Evolutionary conservation across 2,113 vertebrate genomes (phyloP), one percentile per base, ranked within the genome.

Genomic region (Stigmatopora argus): DNA sequence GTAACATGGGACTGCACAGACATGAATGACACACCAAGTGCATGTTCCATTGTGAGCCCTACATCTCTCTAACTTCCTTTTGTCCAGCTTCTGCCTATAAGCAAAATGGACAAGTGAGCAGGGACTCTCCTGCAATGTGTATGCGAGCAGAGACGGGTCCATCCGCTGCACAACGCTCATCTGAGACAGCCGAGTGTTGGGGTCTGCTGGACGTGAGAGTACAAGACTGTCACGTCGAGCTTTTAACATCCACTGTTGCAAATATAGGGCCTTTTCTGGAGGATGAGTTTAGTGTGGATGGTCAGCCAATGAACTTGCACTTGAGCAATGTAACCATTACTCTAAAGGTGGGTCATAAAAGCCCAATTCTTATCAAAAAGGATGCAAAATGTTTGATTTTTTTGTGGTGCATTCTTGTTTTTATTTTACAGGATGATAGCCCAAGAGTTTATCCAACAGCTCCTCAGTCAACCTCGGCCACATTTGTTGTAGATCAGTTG

Each of bases 251-350:
- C 23, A 94, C 90, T 12, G 84, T 97, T 19, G 82, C 91, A 44
- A 91, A 88, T 65, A 89, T 99, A 1, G 96, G 93, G 0, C 94
- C 94, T 38, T 99, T 98, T 75, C 89, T 98, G 2, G 96, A 98
- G 77, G 96, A 99, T 18, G 97, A 99, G 69, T 83, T 94, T 65
- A 85, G 91, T 18, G 90, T 91, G 0, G 93, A 95, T 11, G 87
- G 94, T 18, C 91, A 94, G 73, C 96, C 96, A 8, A 91, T 98
- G 91, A 92, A 90, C 78, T 84, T 99, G 61, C 90, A 92, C 73
- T 75, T 98, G 62, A 85, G 90, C 68, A 89, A 94, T 72, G 79
- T 92, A 79, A 92, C 84, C 51, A 66, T 98, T 75, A 96, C 91
- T 0, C 69, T 99, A 56, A 95, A 94, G 90, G 97, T 96, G 67